Evolutionary conservation across 1,140 invertebrate genomes (phyloP), one percentile per base, ranked within the genome.

Genomic region (Streblospio benedicti): DNA sequence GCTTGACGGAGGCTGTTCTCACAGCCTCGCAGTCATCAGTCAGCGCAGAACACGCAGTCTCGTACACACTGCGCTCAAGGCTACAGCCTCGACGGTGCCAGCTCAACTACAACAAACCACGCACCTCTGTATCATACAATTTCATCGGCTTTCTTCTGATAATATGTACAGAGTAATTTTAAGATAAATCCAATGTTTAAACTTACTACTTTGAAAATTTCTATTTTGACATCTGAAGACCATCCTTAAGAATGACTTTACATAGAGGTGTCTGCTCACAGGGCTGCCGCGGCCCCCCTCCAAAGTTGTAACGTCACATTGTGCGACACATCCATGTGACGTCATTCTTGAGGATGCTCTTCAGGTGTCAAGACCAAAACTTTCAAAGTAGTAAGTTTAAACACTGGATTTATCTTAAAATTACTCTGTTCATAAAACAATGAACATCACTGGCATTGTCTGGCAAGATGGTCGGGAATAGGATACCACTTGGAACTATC

Each of bases 1-100:
- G 76, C 71, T 89, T 88, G 0, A 95, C 77, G 1, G 91, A 91
- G 32, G 87, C 87, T 66, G 88, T 83, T 60, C 93, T 80, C 0
- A 96, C 93, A 73, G 89, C 90, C 78, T 97, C 92, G 81, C 93
- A 95, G 76, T 97, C 93, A 81, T 97, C 94, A 50, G 85, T 85
- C 23, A 97, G 81, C 16, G 89, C 88, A 49, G 84, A 80, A 66
- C 87, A 90, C 1, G 90, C 88, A 70, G 88, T 85, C 27, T 85
- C 81, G 78, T 95, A 97, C 2, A 93, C 81, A 60, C 82, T 82
- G 0, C 86, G 82, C 55, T 87, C 86, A 14, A 96, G 72, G 56
- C 85, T 83, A 59, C 89, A 84, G 0, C 89, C 89, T 67, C 90
- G 81, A 59, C 88, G 83, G 75, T 93, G 88, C 25, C 93, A 77